Conservation (phyloP, 2,113 vertebrate genomes). For the Bufo gargarizans region DNA sequence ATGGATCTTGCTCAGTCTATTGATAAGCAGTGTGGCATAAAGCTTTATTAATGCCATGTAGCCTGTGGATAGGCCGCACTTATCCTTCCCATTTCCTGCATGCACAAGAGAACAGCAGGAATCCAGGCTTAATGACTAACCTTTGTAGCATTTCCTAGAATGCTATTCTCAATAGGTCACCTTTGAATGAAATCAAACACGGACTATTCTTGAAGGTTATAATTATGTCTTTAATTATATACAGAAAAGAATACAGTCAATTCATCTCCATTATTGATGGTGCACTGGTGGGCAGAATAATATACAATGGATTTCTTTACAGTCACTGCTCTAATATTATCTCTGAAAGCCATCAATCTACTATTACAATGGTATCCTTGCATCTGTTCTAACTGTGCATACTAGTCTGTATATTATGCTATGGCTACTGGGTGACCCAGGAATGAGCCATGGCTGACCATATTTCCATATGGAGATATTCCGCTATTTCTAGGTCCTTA, state of each 20-base stretch:
- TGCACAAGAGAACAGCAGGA: slow-evolving; percentile 18
- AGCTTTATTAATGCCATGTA: background rate
- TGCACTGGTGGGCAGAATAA: background rate
- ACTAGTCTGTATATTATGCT: background rate
- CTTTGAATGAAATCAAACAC: slow-evolving; percentile 10
- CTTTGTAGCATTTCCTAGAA: slow-evolving; percentile 29
- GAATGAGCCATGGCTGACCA: background rate
- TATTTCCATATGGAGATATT: background rate
- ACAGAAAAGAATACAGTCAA: background rate
- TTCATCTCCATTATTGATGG: background rate
- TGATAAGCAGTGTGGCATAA: background rate
- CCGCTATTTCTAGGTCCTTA: background rate
- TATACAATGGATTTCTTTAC: background rate
- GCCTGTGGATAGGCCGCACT: background rate
- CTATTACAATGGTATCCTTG: background rate
- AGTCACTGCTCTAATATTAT: background rate
- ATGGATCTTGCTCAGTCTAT: background rate
- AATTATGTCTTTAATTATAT: slow-evolving; percentile 22
- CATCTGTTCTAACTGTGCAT: background rate
- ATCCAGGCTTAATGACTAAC: slow-evolving; percentile 20
- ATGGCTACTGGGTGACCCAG: background rate
- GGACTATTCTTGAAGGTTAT: slow-evolving; percentile 12
- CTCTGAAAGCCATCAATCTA: background rate
- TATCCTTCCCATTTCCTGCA: background rate
- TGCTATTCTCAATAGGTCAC: slow-evolving; percentile 24